Conservation (phyloP, 2,888 invertebrate species). For the Electrophaes corylata region DNA sequence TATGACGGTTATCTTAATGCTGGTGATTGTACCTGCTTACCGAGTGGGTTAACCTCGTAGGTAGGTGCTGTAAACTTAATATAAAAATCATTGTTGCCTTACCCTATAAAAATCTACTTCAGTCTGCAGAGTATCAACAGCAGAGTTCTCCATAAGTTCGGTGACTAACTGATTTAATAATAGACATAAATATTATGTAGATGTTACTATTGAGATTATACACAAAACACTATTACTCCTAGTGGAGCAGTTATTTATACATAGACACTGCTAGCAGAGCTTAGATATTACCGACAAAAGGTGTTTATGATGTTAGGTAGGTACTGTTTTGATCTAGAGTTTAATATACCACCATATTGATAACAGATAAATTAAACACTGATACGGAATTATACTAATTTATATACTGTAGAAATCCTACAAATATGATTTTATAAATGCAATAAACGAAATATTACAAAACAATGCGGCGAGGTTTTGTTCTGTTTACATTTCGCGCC, state of each 20-base stretch:
- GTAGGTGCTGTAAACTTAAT: not conserved
- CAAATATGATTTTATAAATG: not conserved
- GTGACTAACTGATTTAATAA: not conserved
- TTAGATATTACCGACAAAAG: no score
- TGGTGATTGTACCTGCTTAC: no score
- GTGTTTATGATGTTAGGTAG: not conserved
- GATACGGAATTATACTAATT: not conserved
- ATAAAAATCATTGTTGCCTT: conserved; percentile 26
- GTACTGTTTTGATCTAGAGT: no score
- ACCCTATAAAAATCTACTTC: conserved; percentile 83
- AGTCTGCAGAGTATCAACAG: conserved; percentile 66
- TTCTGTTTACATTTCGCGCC: conserved; percentile 78
- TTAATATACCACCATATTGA: no score
- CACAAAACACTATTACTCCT: no score
- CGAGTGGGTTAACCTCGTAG: not conserved
- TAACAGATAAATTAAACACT: not conserved
- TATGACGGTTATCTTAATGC: no score
- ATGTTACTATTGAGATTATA: no score
- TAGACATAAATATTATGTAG: not conserved
- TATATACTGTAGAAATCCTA: not conserved
- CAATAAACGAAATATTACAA: not conserved
- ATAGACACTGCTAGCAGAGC: no score
- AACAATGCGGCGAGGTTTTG: conserved; percentile 41
- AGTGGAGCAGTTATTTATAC: no score
- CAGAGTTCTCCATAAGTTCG: conserved; percentile 59